phyloP scores from a whole-genome alignment of 2,113 vertebrate genomes.

The Myotis yumanensis region DNA sequence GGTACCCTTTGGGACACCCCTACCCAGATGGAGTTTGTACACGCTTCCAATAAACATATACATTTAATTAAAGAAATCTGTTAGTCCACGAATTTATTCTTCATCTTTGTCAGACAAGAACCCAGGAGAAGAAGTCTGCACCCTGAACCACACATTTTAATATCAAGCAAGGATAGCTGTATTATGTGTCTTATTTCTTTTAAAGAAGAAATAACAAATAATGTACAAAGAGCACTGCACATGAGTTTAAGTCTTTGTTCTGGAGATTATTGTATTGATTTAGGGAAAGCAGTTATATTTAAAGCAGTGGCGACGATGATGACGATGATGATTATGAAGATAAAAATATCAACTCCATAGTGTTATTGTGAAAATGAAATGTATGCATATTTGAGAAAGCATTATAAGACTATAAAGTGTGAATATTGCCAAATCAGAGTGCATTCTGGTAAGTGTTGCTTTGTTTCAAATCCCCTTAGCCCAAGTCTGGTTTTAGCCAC shows the following conservation, averaged over 20 bases:
- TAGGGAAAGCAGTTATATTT: neutral
- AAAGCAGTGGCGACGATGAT: neutral
- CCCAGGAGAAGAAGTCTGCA: too few species aligned
- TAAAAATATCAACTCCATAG: neutral
- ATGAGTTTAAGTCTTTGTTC: neutral
- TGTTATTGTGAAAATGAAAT: neutral
- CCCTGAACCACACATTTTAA: too few species aligned
- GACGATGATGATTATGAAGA: neutral
- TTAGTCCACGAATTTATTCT: too few species aligned
- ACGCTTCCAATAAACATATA: too few species aligned
- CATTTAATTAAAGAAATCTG: too few species aligned
- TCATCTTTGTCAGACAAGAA: too few species aligned
- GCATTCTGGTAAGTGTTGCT: neutral
- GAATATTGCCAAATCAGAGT: neutral
- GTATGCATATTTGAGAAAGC: neutral
- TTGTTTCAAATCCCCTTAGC: neutral
- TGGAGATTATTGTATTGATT: neutral
- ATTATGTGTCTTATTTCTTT: neutral
- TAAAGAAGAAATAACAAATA: neutral
- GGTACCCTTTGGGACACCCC: too few species aligned
- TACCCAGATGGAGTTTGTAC: too few species aligned
- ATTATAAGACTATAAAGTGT: neutral
- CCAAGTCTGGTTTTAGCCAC: neutral
- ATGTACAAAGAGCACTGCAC: neutral
- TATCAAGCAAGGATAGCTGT: neutral